Base-by-base conservation (phyloP, 2,797 vertebrate genomes). In the Novumbra hubbsi region DNA sequence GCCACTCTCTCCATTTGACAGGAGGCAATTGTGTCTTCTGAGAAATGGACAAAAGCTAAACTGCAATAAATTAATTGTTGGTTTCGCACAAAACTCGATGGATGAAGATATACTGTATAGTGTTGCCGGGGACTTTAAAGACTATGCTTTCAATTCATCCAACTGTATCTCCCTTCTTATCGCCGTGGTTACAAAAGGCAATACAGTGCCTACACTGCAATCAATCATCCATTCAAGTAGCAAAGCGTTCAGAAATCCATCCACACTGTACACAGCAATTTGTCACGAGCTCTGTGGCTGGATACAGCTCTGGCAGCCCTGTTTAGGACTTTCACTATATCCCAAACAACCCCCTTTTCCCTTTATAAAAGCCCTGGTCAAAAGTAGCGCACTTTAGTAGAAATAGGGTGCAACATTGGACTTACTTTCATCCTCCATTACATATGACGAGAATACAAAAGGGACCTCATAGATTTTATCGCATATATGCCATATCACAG, bases 401-500 rank as follows among this genome's bases (percentile, higher is more conserved):
- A 9, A 11, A 55, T 17, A 55, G n/a, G 52, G 52, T 55, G 52
- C 52, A 14, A 65, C 19, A n/a, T 55, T 11, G 17, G 34, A 65
- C 27, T 6, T 32, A 32, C 62, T 1, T 27, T 63, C 21, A 63
- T 14, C 60, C 60, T 63, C 27, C 24, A 28, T 63, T 63, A 28
- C 60, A 63, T n/a, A 34, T 21, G 34, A 38, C 8, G 15, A 15
- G 68, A 69, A 14, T 19, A 57, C 12, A 71, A 71, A 60, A 32
- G 30, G 24, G 8, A 7, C 28, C 27, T 71, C 34, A 71, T 60
- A 15, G 30, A 71, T 71, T 48, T 41, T 24, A 21, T 12, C 57
- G 30, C 19, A 24, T 52, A 34, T 16, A 15, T 7, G 9, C 9
- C 9, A 11, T 28, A 70, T 76, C 85, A 16, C 68, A 81, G 24